phyloP scores from a whole-genome alignment of 2,888 invertebrate species.

The Papilio protenor region DNA sequence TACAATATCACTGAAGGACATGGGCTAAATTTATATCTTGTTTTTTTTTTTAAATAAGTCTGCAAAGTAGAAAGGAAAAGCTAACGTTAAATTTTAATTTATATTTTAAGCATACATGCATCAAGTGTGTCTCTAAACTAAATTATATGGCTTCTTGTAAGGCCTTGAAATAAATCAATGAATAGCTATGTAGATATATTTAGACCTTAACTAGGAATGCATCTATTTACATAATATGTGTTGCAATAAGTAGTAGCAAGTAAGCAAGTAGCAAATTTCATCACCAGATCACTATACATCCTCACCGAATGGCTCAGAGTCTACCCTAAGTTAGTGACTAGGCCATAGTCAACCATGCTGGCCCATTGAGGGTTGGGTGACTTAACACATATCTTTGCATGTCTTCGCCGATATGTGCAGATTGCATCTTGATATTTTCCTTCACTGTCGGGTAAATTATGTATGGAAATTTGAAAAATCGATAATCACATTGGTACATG shows the following conservation, averaged over 20 bases:
- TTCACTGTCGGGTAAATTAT: too few species aligned
- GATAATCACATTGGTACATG: too few species aligned
- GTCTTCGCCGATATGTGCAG: too few species aligned
- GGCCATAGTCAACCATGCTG: too few species aligned
- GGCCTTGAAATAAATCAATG: constrained; percentile 41
- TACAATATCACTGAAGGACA: too few species aligned
- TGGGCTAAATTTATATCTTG: not conserved
- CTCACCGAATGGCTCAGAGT: too few species aligned
- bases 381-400: too few species aligned
- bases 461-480: too few species aligned
- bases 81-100: not conserved
- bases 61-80: not conserved
- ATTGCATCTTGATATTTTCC: too few species aligned
- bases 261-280: not conserved
- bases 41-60: not conserved
- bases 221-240: not conserved
- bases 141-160: constrained; percentile 40
- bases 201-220: not conserved
- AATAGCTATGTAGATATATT: constrained; percentile 25
- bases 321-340: too few species aligned
- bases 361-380: too few species aligned
- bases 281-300: too few species aligned
- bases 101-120: not conserved
- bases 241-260: not conserved
- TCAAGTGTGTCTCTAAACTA: constrained; percentile 18